These are phyloP conservation scores for Spisula subtruncata DNA, from an alignment of 2,888 invertebrate genomes.

Conservation along the genomic window DNA sequence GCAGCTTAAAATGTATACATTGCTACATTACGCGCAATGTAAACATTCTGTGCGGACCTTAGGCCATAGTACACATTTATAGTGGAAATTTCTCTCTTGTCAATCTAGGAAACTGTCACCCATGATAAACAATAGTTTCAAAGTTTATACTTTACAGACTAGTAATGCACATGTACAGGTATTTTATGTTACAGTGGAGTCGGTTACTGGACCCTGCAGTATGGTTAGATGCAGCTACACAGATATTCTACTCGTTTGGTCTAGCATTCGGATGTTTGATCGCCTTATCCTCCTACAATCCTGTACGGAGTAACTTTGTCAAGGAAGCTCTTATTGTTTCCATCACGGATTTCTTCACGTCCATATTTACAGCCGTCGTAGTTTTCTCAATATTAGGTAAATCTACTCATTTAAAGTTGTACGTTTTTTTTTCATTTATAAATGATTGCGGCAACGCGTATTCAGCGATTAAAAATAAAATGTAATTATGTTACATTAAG, in stretches of 20 bases:
- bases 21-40: too few relatives aligned
- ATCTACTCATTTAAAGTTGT: background rate
- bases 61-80: too few relatives aligned
- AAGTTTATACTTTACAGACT: too few relatives aligned
- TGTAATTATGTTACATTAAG: too few relatives aligned
- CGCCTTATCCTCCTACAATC: conserved; percentile 98
- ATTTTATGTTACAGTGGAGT: conserved; percentile 90
- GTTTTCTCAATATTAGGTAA: conserved; percentile 96
- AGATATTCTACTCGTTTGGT: conserved; percentile 98
- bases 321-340: conserved; percentile 96
- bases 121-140: too few relatives aligned
- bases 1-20: too few relatives aligned
- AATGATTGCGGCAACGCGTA: too few relatives aligned
- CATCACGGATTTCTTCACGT: conserved; percentile 96
- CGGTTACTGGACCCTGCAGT: conserved; percentile 95
- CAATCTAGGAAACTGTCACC: too few relatives aligned
- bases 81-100: too few relatives aligned
- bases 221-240: conserved; percentile 98
- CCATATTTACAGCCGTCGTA: conserved; percentile 98
- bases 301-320: conserved; percentile 97
- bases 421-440: too few relatives aligned
- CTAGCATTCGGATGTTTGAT: conserved; percentile 98
- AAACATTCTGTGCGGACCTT: too few relatives aligned
- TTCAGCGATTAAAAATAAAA: too few relatives aligned
- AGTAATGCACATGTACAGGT: background rate